Evolutionary conservation across 2,113 vertebrate genomes (phyloP).

Genomic region (Syngnathus floridae): DNA sequence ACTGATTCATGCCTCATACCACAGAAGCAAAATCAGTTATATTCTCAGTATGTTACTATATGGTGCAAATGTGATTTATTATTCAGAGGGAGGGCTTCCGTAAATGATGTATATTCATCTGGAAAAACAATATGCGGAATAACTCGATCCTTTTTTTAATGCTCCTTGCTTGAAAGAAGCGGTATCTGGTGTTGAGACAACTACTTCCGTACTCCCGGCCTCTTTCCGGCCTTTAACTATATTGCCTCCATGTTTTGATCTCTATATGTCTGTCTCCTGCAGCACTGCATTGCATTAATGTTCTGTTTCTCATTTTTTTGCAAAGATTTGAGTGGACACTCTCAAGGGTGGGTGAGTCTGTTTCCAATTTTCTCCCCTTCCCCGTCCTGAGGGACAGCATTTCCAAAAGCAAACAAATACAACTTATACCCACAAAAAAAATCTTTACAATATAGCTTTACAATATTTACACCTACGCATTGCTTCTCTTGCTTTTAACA

Average conservation of each 20-base stretch:
- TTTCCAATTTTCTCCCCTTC: slow-evolving; percentile 60
- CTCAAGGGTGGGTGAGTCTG: slow-evolving; percentile 52
- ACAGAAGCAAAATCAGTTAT: neutral
- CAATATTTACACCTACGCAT: neutral
- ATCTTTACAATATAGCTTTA: too few species aligned
- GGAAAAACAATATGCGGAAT: slow-evolving; percentile 1
- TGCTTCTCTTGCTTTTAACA: slow-evolving; percentile 7
- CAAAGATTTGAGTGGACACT: slow-evolving; percentile 39
- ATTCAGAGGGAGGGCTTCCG: neutral
- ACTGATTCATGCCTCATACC: too few species aligned
- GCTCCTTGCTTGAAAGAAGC: neutral
- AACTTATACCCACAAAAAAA: slow-evolving; percentile 10
- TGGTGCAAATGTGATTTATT: neutral
- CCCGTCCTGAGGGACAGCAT: slow-evolving; percentile 37
- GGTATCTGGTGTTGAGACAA: slow-evolving; percentile 16
- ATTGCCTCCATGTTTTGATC: neutral
- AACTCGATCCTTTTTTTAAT: slow-evolving; percentile 7
- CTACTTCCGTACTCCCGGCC: slow-evolving; percentile 5
- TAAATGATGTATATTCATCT: slow-evolving; percentile 1
- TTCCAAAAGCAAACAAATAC: slow-evolving; percentile 45
- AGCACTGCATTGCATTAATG: slow-evolving; percentile 4
- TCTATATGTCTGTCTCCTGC: slow-evolving; percentile 3
- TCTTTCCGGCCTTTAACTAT: slow-evolving; percentile 5
- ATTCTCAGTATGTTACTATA: neutral
- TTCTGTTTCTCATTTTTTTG: slow-evolving; percentile 31